These are phyloP conservation scores for Poecilia latipinna DNA, from an alignment of 2,113 vertebrate species.

Conservation along the genomic window DNA sequence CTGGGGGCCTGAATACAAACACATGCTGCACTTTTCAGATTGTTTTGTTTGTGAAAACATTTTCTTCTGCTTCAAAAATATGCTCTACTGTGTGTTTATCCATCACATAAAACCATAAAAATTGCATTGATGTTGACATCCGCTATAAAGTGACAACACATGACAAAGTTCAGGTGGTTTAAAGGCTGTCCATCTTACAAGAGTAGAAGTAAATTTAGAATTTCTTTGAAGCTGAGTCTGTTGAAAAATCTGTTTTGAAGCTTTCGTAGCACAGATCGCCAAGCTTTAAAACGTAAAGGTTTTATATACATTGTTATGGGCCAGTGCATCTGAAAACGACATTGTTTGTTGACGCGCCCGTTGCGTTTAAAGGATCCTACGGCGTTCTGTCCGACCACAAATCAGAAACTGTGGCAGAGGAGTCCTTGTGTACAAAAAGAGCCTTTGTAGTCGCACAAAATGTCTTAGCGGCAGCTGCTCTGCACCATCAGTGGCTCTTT, in stretches of 20 bases:
- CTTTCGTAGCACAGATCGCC: not conserved
- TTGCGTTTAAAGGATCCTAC: conserved; percentile 36
- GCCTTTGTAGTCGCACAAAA: conserved; percentile 15
- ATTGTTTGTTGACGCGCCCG: conserved; percentile 10
- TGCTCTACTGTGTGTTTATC: too few relatives aligned
- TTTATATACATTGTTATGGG: conserved; percentile 22
- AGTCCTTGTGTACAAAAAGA: conserved; percentile 15
- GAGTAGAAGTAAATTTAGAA: too few relatives aligned
- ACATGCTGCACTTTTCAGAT: too few relatives aligned
- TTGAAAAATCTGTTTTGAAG: conserved; percentile 4
- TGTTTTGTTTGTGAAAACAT: too few relatives aligned
- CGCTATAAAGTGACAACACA: too few relatives aligned
- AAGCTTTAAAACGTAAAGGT: conserved; percentile 15
- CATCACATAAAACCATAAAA: too few relatives aligned
- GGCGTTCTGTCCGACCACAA: conserved; percentile 40
- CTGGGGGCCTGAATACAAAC: too few relatives aligned
- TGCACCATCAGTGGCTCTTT: conserved; percentile 9
- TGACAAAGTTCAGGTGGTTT: too few relatives aligned
- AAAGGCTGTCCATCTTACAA: too few relatives aligned
- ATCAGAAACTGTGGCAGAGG: conserved; percentile 13
- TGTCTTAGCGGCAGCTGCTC: conserved; percentile 16
- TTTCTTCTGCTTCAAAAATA: too few relatives aligned
- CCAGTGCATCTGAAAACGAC: conserved; percentile 2
- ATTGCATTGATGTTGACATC: too few relatives aligned
- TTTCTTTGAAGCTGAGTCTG: not conserved